These are phyloP conservation scores for Boleophthalmus pectinirostris DNA, from an alignment of 2,113 vertebrate genomes.

Conservation along the genomic window DNA sequence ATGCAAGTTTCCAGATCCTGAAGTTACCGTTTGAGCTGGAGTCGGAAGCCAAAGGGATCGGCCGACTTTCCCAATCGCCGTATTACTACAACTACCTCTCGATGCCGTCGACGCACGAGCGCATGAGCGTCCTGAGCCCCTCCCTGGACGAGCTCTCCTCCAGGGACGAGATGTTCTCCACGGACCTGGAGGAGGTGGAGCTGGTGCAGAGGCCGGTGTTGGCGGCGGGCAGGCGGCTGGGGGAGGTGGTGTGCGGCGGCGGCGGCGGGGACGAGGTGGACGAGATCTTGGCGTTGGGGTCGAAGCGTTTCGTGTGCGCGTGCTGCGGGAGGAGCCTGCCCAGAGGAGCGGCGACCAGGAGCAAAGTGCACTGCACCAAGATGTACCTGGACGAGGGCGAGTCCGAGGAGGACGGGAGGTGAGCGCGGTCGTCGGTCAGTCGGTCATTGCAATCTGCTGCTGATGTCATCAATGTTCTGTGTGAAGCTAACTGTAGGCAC, in stretches of 20 bases:
- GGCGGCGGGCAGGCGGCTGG: conserved; percentile 23
- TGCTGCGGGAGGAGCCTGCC: conserved; percentile 71
- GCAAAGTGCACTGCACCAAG: conserved; percentile 42
- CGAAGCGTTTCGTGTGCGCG: conserved; percentile 58
- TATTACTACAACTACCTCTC: conserved; percentile 72
- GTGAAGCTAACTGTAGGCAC: too few species aligned
- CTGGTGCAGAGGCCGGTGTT: conserved; percentile 66
- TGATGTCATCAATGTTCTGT: too few species aligned
- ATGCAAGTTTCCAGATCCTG: conserved; percentile 58
- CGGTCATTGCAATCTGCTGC: too few species aligned
- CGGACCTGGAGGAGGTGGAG: conserved; percentile 74
- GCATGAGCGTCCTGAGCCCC: conserved; percentile 77
- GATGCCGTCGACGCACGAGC: conserved; percentile 64
- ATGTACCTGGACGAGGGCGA: conserved; percentile 51
- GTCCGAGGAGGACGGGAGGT: conserved; percentile 63
- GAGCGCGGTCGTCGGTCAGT: too few species aligned
- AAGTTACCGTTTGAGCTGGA: conserved; percentile 63
- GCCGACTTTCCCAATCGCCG: conserved; percentile 40
- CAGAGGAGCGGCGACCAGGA: conserved; percentile 31
- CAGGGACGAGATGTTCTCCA: conserved; percentile 79
- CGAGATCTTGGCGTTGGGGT: conserved; percentile 43
- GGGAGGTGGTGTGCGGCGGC: not conserved
- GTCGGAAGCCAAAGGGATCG: conserved; percentile 29
- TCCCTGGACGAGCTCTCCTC: conserved; percentile 80
- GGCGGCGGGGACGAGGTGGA: not conserved